These are phyloP conservation scores for Labroides dimidiatus DNA, from an alignment of 2,797 vertebrate genomes.

Conservation along the genomic window DNA sequence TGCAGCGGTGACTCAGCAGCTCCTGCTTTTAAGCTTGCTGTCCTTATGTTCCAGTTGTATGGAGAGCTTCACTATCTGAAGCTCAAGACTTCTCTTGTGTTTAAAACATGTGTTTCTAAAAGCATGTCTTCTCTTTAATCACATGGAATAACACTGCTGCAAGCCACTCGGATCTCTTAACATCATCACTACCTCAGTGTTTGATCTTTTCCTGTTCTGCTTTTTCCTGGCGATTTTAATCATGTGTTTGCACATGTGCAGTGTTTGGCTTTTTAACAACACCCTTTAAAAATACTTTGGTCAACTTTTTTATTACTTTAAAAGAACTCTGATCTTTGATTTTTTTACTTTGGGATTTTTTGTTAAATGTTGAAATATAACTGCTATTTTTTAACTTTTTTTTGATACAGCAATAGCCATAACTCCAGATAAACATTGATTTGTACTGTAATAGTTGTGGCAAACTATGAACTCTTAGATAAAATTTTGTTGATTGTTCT, in stretches of 20 bases:
- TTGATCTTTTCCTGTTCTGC: neutral
- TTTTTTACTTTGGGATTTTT: neutral
- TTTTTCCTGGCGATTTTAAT: slow-evolving; percentile 6
- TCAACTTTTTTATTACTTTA: neutral
- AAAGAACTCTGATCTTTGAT: neutral
- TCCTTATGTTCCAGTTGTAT: neutral
- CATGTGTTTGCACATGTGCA: slow-evolving; percentile 24
- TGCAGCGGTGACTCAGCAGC: slow-evolving; percentile 62
- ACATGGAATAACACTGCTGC: slow-evolving; percentile 24
- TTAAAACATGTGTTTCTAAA: neutral
- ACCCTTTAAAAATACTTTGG: neutral
- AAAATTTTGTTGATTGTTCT: slow-evolving; percentile 24
- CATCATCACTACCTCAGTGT: neutral
- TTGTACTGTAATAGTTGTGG: slow-evolving; percentile 3
- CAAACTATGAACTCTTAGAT: slow-evolving; percentile 23
- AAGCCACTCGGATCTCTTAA: neutral
- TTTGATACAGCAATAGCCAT: slow-evolving; percentile 3
- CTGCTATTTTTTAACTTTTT: too few relatives aligned
- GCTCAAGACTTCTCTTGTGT: neutral
- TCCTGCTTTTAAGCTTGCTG: slow-evolving; percentile 8
- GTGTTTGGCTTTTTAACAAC: slow-evolving; percentile 14
- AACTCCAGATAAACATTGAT: neutral
- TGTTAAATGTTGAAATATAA: neutral
- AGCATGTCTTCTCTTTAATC: neutral
- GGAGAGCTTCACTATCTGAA: slow-evolving; percentile 7